A percentile compares a stretch with the other conserved stretches of the same genome.
These are phyloP conservation scores for Himantopus leucocephalus DNA, from an alignment of 2,113 vertebrate genomes.

Conservation along the genomic window DNA sequence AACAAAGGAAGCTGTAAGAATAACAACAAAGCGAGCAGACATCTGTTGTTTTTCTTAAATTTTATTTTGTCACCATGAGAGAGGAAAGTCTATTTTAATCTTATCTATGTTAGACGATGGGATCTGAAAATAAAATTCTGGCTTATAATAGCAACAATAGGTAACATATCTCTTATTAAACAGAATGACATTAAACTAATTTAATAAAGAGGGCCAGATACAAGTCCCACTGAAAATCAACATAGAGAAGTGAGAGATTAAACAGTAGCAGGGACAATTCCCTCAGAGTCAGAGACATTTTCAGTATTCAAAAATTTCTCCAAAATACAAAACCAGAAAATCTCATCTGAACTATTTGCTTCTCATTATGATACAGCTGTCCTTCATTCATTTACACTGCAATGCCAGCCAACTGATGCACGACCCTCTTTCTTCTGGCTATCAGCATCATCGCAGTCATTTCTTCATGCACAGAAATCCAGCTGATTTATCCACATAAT, in stretches of 20 bases:
- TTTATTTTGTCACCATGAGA: not conserved
- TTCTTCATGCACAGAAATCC: not conserved
- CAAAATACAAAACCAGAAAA: not conserved
- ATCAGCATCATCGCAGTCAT: not conserved
- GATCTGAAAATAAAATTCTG: not conserved
- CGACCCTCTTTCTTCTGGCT: not conserved
- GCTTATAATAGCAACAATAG: not conserved
- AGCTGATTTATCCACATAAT: not conserved
- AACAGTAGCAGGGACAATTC: not conserved
- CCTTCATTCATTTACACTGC: not conserved
- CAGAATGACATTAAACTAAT: not conserved
- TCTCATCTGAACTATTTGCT: not conserved
- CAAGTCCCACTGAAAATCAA: not conserved
- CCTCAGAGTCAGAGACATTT: not conserved
- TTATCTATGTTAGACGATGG: not conserved
- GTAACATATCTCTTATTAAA: not conserved
- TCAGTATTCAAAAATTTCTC: not conserved
- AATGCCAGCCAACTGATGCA: not conserved
- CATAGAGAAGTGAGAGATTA: not conserved
- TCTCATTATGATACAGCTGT: not conserved
- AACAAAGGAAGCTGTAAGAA: not conserved
- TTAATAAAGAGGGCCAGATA: not conserved
- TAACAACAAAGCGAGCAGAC: not conserved
- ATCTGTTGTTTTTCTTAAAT: not conserved
- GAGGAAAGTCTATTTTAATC: not conserved